Evolutionary conservation across 1,140 invertebrate species (phyloP).

Genomic region (Pseudoatta argentina): DNA sequence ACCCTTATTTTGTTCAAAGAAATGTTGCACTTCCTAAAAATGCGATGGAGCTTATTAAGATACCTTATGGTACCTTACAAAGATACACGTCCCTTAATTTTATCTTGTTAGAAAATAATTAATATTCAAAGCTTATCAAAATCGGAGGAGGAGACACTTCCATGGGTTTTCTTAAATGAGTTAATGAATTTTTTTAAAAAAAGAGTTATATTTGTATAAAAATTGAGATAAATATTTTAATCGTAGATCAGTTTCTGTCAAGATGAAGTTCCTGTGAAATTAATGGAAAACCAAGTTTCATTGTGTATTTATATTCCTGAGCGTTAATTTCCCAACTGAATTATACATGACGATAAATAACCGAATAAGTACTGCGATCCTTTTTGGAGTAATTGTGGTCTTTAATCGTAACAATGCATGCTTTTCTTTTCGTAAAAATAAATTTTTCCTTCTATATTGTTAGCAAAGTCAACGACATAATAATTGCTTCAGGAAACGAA

Average conservation of each 20-base stretch:
- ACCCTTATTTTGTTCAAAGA: too few relatives aligned
- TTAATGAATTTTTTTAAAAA: not conserved
- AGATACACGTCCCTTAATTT: too few relatives aligned
- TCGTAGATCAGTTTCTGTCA: not conserved
- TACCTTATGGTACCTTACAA: too few relatives aligned
- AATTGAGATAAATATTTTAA: not conserved
- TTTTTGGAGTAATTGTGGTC: not conserved
- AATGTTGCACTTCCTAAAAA: too few relatives aligned
- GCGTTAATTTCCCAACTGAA: slow-evolving; percentile 3
- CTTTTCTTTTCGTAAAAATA: not conserved
- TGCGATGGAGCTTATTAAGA: too few relatives aligned
- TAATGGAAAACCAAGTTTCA: not conserved
- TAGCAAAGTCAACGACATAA: slow-evolving; percentile 1
- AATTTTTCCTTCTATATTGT: slow-evolving; percentile 11
- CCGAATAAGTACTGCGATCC: slow-evolving; percentile 1
- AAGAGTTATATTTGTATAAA: not conserved
- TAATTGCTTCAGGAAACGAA: not conserved
- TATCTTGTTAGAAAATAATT: too few relatives aligned
- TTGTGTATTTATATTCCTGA: slow-evolving; percentile 3
- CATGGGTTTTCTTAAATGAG: too few relatives aligned
- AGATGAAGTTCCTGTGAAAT: not conserved
- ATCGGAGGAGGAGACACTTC: too few relatives aligned
- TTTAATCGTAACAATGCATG: not conserved
- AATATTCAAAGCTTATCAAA: too few relatives aligned
- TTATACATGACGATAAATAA: slow-evolving; percentile 36